These are phyloP conservation scores for Metopia argyrocephala DNA, from an alignment of 2,888 invertebrate species.

Conservation along the genomic window DNA sequence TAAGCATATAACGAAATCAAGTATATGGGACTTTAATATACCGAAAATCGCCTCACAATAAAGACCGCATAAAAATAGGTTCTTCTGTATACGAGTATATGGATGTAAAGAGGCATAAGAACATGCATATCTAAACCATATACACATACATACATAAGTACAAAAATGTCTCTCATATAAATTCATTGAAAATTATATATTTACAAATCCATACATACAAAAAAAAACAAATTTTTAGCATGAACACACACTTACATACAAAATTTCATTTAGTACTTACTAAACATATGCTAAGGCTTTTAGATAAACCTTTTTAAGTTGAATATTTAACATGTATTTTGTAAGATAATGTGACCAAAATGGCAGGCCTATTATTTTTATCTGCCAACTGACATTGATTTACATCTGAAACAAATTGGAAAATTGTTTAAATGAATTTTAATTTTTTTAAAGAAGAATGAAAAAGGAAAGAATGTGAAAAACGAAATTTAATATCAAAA, in stretches of 20 bases:
- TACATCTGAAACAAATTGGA: neutral
- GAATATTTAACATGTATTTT: conserved; percentile 12
- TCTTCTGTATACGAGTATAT: too few species aligned
- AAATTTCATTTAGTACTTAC: too few species aligned
- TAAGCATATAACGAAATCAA: too few species aligned
- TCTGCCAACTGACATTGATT: neutral
- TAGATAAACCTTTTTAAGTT: conserved; percentile 21
- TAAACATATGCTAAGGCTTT: neutral
- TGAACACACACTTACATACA: too few species aligned
- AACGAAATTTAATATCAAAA: neutral
- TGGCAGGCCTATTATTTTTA: neutral
- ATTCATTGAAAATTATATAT: neutral
- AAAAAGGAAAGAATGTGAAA: neutral
- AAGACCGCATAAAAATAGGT: too few species aligned
- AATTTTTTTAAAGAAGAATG: neutral
- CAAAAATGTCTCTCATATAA: neutral
- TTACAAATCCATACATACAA: neutral
- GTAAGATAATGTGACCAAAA: neutral
- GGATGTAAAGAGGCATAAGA: neutral
- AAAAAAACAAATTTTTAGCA: neutral
- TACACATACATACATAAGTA: neutral
- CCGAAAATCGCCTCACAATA: too few species aligned
- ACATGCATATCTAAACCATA: neutral
- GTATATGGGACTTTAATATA: too few species aligned
- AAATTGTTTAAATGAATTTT: neutral